Conservation (phyloP, 2,888 invertebrate species). For the Cosmia trapezina region DNA sequence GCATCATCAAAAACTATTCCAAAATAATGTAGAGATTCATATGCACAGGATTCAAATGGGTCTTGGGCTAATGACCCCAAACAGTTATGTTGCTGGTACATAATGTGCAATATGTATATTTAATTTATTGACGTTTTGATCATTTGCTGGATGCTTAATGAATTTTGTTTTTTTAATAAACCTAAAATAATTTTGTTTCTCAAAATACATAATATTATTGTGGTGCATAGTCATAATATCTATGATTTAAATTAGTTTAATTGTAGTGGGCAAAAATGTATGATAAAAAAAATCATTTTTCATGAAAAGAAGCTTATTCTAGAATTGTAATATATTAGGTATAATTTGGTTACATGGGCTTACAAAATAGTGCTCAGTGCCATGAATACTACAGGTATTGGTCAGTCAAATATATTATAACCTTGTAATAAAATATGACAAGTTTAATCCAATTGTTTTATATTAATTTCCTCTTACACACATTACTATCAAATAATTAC, state of each 20-base stretch:
- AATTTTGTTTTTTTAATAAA: constrained; percentile 49
- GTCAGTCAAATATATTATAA: constrained; percentile 43
- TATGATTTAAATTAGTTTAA: constrained; percentile 36
- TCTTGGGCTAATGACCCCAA: constrained; percentile 85
- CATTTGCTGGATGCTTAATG: constrained; percentile 41
- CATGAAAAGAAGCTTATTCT: constrained; percentile 46
- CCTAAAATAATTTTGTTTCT: constrained; percentile 27
- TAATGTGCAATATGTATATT: constrained; percentile 62
- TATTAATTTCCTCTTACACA: constrained; percentile 9
- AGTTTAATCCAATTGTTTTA: constrained; percentile 23
- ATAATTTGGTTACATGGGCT: constrained; percentile 51
- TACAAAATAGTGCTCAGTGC: constrained; percentile 58
- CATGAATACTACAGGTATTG: constrained; percentile 55
- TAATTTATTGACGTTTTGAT: constrained; percentile 25
- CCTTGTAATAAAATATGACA: constrained; percentile 55
- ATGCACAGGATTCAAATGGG: constrained; percentile 97
- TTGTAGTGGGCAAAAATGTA: constrained; percentile 47
- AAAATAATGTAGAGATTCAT: constrained; percentile 97
- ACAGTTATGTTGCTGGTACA: constrained; percentile 75
- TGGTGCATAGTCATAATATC: constrained; percentile 52
- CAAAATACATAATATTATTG: constrained; percentile 23
- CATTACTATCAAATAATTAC: neutral
- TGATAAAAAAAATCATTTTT: constrained; percentile 52
- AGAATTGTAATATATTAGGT: constrained; percentile 57
- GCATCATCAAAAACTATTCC: constrained; percentile 94